These are phyloP conservation scores for Drosophila pseudoananassae DNA, from an alignment of 1,140 invertebrate species.

Conservation along the genomic window DNA sequence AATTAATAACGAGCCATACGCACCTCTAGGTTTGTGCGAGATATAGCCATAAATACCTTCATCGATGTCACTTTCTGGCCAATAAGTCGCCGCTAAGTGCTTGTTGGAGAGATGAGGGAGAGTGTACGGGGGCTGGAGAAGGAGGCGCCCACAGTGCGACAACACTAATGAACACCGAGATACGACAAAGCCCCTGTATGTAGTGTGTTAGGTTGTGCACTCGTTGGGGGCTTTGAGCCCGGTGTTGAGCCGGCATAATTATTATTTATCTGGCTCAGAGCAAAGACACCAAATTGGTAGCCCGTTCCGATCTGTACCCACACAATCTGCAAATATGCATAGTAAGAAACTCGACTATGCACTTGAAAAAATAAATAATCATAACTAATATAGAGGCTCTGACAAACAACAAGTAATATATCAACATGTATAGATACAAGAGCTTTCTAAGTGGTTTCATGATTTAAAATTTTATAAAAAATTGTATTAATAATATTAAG, in stretches of 20 bases:
- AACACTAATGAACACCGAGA: conserved; percentile 75
- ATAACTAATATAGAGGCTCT: too few species aligned
- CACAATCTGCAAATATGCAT: conserved; percentile 39
- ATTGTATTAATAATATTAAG: background rate
- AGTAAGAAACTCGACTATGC: background rate
- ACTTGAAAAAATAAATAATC: background rate
- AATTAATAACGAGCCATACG: conserved; percentile 59
- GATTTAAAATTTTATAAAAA: too few species aligned
- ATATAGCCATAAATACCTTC: conserved; percentile 47
- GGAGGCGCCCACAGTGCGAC: conserved; percentile 68
- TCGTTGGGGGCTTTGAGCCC: conserved; percentile 33
- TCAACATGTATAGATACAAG: too few species aligned
- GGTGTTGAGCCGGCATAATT: conserved; percentile 70
- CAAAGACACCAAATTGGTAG: conserved; percentile 73
- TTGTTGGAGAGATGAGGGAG: conserved; percentile 2
- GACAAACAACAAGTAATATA: too few species aligned
- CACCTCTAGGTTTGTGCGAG: conserved; percentile 15
- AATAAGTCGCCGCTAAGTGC: conserved; percentile 75
- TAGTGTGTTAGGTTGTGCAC: conserved; percentile 39
- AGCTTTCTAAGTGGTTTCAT: too few species aligned
- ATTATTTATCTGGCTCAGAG: conserved; percentile 77
- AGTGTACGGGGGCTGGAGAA: background rate
- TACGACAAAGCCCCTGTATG: conserved; percentile 55
- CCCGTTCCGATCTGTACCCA: conserved; percentile 60
- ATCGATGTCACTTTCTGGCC: conserved; percentile 46